Base-by-base conservation (phyloP, 2,113 vertebrate genomes). In the Terrapene triunguis region DNA sequence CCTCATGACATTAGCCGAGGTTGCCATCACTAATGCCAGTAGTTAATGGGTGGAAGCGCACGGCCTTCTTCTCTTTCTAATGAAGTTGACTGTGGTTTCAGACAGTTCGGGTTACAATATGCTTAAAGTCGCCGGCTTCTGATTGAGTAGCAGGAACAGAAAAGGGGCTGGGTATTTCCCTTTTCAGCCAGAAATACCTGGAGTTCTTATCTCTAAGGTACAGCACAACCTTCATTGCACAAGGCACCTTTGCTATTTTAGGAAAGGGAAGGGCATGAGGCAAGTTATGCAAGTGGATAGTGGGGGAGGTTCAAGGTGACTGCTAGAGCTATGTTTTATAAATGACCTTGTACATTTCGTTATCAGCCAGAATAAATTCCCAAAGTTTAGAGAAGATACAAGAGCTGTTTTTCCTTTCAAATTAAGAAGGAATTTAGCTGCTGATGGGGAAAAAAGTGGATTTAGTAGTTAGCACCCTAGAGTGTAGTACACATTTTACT, bases 1-100 rank as follows among this genome's bases (percentile, higher is more conserved):
- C 69, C 90, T 96, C 88, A 47, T 93, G 93, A 89, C 82, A 22
- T 25, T 51, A 83, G 96, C 94, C 93, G 84, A 95, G 95, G 93
- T 95, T 94, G 85, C 82, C 59, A 16, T 24, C 8, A 5, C 72
- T 86, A 4, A 6, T 50, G 6, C 79, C 47, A 25, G 80, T 55
- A 24, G 21, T 38, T 48, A 76, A 25, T 44, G 38, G 85, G 32
- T 79, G 72, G 81, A 59, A 80, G 87, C 55, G 19, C 69, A 53
- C 5, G 21, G 10, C 48, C 53, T 84, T 88, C 62, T 48, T 80
- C 38, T 72, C 84, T 69, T 90, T 83, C 89, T 27, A 38, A 62
- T 13, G 1, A 0, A 4, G 80, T 80, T 92, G 80, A 35, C 47
- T 42, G 2, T 29, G 48, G 65, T 87, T 74, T 55, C 1, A 8